Evolutionary conservation across 1,140 invertebrate species (phyloP).

Genomic region (Octopus bimaculoides): DNA sequence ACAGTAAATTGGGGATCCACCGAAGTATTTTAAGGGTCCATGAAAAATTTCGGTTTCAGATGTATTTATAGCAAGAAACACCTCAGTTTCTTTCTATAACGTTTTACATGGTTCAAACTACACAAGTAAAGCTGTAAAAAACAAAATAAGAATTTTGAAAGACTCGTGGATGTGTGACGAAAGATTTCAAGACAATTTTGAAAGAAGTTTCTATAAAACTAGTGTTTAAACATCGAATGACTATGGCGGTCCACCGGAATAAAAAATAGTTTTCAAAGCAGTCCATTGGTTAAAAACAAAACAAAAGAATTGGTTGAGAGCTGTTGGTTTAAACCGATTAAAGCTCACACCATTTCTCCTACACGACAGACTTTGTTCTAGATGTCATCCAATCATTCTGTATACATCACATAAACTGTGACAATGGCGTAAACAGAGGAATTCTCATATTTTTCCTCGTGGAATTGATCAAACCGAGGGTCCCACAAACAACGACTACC

Average conservation of each 20-base stretch:
- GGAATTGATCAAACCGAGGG: conserved; percentile 1
- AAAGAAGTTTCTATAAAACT: no score
- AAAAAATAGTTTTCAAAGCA: not conserved
- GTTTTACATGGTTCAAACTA: no score
- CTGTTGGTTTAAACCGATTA: not conserved
- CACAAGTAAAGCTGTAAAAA: no score
- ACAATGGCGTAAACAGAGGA: not conserved
- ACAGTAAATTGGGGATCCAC: no score
- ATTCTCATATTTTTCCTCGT: not conserved
- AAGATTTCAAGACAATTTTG: no score
- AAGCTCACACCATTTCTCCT: not conserved
- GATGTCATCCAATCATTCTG: not conserved
- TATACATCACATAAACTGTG: not conserved
- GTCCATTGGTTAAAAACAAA: not conserved
- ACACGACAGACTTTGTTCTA: not conserved
- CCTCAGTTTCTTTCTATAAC: no score
- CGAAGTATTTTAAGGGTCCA: no score
- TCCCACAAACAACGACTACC: conserved; percentile 1
- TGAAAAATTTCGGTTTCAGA: no score
- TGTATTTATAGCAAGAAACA: no score
- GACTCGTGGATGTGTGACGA: no score
- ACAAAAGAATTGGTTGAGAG: not conserved
- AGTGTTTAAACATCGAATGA: no score
- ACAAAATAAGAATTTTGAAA: no score
- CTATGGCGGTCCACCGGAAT: not conserved